phyloP scores from a whole-genome alignment of 2,888 invertebrate genomes.

The Heliconius ismenius region DNA sequence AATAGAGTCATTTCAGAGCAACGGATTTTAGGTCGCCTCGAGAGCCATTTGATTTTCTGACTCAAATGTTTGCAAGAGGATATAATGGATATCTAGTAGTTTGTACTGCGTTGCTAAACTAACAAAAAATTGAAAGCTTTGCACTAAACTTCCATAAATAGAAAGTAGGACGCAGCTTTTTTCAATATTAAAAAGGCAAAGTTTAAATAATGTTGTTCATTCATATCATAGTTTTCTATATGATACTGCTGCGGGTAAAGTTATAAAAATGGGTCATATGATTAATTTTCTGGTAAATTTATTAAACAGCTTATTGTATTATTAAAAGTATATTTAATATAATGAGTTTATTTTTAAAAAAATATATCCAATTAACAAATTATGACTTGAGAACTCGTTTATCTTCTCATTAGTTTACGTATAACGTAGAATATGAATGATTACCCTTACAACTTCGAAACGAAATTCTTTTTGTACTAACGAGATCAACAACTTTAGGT shows the following conservation, averaged over 20 bases:
- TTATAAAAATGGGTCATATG: slow-evolving; percentile 3
- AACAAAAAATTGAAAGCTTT: slow-evolving; percentile 12
- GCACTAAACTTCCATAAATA: slow-evolving; percentile 5
- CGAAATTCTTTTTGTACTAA: too few relatives aligned
- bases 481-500: too few relatives aligned
- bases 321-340: too few relatives aligned
- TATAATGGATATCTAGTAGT: slow-evolving; percentile 20
- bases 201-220: slow-evolving; percentile 15
- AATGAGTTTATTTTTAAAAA: too few relatives aligned
- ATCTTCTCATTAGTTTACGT: too few relatives aligned
- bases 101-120: slow-evolving; percentile 6
- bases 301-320: background rate
- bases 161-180: slow-evolving; percentile 14
- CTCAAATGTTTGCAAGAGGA: slow-evolving; percentile 10
- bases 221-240: slow-evolving; percentile 10
- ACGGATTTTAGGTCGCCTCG: slow-evolving; percentile 22
- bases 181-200: slow-evolving; percentile 16
- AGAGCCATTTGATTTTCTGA: slow-evolving; percentile 9
- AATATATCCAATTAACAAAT: too few relatives aligned
- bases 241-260: background rate
- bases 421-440: too few relatives aligned
- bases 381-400: too few relatives aligned
- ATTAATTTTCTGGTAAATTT: background rate
- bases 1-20: slow-evolving; percentile 6
- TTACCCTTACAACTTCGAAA: too few relatives aligned